A percentile compares a stretch with the other conserved stretches of the same genome.
These are phyloP conservation scores for Xenopus laevis DNA, from an alignment of 2,113 vertebrate genomes.

Conservation along the genomic window DNA sequence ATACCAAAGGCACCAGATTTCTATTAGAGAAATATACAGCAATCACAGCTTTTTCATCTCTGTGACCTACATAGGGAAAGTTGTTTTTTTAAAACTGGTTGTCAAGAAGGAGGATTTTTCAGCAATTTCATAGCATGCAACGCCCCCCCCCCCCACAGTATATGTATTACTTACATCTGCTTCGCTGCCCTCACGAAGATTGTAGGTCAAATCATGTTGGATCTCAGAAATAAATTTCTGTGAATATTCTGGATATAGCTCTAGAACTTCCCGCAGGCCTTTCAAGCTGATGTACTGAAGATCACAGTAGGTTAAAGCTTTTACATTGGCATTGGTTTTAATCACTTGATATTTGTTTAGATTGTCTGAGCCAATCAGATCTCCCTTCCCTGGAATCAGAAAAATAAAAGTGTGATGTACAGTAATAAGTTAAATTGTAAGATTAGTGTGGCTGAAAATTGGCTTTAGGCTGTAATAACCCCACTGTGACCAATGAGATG, in stretches of 20 bases:
- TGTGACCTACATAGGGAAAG: neutral
- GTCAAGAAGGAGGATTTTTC: neutral
- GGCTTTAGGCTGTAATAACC: no score
- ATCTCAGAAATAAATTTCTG: slow-evolving; percentile 77
- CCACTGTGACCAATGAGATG: no score
- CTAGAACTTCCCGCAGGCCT: slow-evolving; percentile 72
- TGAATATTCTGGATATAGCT: slow-evolving; percentile 74
- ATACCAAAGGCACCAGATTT: neutral
- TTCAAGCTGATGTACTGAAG: slow-evolving; percentile 78
- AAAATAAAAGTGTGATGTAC: neutral
- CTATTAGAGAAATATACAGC: neutral
- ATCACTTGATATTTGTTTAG: slow-evolving; percentile 75
- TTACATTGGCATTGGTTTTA: slow-evolving; percentile 78
- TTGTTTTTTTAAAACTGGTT: neutral
- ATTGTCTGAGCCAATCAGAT: slow-evolving; percentile 74
- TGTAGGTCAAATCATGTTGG: slow-evolving; percentile 79
- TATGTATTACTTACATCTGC: slow-evolving; percentile 62
- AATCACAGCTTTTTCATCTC: neutral
- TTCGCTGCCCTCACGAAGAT: slow-evolving; percentile 70
- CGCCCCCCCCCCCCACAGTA: neutral
- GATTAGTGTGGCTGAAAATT: no score
- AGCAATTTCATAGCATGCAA: neutral
- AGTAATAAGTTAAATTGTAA: neutral
- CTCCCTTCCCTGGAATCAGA: slow-evolving; percentile 67
- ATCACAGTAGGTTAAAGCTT: slow-evolving; percentile 78